phyloP scores from a whole-genome alignment of 2,113 vertebrate genomes.

The Scatophagus argus region DNA sequence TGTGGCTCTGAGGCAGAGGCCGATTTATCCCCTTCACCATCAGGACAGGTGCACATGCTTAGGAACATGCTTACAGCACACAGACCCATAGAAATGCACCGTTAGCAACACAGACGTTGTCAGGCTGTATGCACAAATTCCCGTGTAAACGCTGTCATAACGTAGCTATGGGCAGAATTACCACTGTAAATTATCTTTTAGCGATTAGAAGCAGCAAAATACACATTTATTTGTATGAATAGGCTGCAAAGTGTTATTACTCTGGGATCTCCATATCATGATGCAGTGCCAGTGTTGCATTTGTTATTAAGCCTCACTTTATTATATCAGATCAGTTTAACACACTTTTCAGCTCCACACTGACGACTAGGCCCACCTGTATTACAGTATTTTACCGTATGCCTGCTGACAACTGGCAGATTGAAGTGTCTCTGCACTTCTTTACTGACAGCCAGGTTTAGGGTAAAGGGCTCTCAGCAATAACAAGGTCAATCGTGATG shows the following conservation, averaged over 20 bases:
- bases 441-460: conserved; percentile 7
- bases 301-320: conserved; percentile 2
- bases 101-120: neutral
- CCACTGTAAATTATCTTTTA: neutral
- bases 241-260: conserved; percentile 8
- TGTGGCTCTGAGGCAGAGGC: conserved; percentile 22
- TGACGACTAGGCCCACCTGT: neutral
- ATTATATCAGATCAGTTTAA: conserved; percentile 18
- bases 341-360: neutral
- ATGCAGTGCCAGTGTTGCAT: neutral
- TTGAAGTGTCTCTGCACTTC: neutral
- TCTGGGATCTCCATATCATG: neutral
- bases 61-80: neutral
- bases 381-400: neutral
- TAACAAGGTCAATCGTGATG: conserved; percentile 22
- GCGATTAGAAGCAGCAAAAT: neutral
- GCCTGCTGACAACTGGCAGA: conserved; percentile 12
- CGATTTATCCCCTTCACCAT: neutral
- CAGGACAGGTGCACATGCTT: neutral
- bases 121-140: neutral
- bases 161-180: neutral
- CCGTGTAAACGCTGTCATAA: neutral
- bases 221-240: conserved; percentile 7
- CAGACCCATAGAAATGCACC: neutral
- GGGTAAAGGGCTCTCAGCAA: conserved; percentile 25